Evolutionary conservation across 2,797 vertebrate species (phyloP), one percentile per base, ranked within the genome.

Genomic region (Malacoctenus gilli): DNA sequence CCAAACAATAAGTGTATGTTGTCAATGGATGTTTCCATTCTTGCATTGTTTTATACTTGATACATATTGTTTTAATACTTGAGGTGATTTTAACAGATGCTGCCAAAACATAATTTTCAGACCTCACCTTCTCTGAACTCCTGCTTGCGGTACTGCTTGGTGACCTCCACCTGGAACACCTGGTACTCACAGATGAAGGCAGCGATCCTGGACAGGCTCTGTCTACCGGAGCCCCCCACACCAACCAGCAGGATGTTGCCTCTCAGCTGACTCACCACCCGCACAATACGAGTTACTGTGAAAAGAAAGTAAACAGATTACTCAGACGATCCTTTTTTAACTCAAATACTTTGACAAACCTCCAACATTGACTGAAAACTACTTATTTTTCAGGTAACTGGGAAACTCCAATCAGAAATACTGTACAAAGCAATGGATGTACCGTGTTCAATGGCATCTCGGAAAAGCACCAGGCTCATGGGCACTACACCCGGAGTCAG

Each of bases 221-320:
- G 94, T 43, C 94, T 90, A 11, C 95, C 95, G 0, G 95, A 96
- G 58, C 95, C 94, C 4, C 94, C 94, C 0, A 95, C 92, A 35
- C 95, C 95, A 39, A 95, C 89, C 72, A 97, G 80, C 38, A 96
- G 88, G 94, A 96, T 94, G 87, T 95, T 95, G 10, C 95, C 95
- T 5, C 95, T 87, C 0, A 87, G 94, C 85, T 96, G 94, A 67
- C 94, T 92, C 52, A 95, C 94, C 19, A 95, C 95, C 11, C 95
- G 92, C 14, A 94, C 88, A 0, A 93, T 83, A 13, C 93, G 90
- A 0, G 88, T 89, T 44, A 93, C 92, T 93, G 82, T 19, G 28
- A 60, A 68, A 14, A 5, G 4, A 76, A 48, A 12, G 58, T n/a
- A 4, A 72, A 42, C 49, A 11, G 38, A 1, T 14, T 16, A 2